Evolutionary conservation across 2,113 vertebrate species (phyloP).

Genomic region (Rhea americana): DNA sequence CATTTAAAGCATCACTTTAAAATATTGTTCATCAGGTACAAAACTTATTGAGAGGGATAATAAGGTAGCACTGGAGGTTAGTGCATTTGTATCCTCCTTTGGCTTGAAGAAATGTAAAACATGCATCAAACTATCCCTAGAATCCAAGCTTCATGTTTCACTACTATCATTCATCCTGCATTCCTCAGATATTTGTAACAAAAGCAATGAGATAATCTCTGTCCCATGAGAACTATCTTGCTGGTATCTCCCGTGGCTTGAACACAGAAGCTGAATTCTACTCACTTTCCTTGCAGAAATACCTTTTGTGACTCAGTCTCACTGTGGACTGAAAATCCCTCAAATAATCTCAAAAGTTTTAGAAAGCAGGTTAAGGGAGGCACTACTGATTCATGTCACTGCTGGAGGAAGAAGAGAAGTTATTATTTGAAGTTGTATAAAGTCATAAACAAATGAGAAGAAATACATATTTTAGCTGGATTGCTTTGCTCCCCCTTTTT

Average conservation of each 20-base stretch:
- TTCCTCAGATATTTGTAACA: neutral
- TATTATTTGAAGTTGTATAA: neutral
- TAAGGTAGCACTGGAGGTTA: neutral
- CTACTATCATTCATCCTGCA: neutral
- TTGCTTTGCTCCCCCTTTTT: neutral
- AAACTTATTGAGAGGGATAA: neutral
- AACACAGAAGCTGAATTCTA: neutral
- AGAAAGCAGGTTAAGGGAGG: neutral
- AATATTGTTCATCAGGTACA: neutral
- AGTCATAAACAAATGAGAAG: neutral
- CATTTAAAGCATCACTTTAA: neutral
- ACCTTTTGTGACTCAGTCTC: neutral
- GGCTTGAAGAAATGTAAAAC: neutral
- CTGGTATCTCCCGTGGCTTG: neutral
- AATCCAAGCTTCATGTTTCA: neutral
- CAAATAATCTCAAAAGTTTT: neutral
- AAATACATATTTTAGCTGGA: neutral
- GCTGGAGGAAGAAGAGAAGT: neutral
- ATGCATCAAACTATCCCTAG: rapidly evolving
- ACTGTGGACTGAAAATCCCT: neutral
- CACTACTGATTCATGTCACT: rapidly evolving
- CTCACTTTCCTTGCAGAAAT: neutral
- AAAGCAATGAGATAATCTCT: neutral
- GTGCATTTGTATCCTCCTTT: neutral
- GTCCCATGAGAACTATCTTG: neutral